Evolutionary conservation across 1,140 invertebrate genomes (phyloP), one percentile per base, ranked within the genome.

Genomic region (Bombus vancouverensis): DNA sequence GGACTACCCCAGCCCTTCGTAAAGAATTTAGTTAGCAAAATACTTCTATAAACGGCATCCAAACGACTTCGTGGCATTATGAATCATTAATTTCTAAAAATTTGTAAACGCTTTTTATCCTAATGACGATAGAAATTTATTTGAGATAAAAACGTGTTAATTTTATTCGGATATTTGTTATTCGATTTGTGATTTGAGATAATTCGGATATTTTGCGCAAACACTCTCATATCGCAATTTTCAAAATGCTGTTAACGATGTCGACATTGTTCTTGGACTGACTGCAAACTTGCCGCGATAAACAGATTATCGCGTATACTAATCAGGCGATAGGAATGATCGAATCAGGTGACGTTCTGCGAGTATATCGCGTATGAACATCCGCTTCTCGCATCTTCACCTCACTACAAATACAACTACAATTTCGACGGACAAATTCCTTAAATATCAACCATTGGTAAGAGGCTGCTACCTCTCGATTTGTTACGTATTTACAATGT

Each of bases 1-100:
- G 99, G 98, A 90, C 98, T 97, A 13, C 99, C 99, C 99, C 99
- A 99, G 88, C 99, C 99, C 96, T 98, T 98, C 1, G 97, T 98
- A 93, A 99, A 99, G 94, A 99, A 99, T 94, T 98, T 98, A 2
- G 98, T 98, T 65, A 99, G 95, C 39, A 99, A 95, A 92, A 99
- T 96, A 93, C 97, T 97, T 91, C 99, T 96, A 94, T 99, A 99
- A 75, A 99, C 96, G 75, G 98, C 97, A 95, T 99, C 99, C 89
- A 99, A 95, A 91, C 96, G 96, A 93, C 97, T 98, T 25, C 96
- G 96, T 87, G 97, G 96, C 97, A 97, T 97, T 39, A 44, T 88
- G 59, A 80, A 47, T 53, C 2, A 32, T 22, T 8, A 62, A 25
- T 47, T n/a, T 47, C 12, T 10, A 62, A 62, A 10, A 3, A 15